phyloP scores from a whole-genome alignment of 2,113 vertebrate genomes.

The Ancistrus triradiatus region DNA sequence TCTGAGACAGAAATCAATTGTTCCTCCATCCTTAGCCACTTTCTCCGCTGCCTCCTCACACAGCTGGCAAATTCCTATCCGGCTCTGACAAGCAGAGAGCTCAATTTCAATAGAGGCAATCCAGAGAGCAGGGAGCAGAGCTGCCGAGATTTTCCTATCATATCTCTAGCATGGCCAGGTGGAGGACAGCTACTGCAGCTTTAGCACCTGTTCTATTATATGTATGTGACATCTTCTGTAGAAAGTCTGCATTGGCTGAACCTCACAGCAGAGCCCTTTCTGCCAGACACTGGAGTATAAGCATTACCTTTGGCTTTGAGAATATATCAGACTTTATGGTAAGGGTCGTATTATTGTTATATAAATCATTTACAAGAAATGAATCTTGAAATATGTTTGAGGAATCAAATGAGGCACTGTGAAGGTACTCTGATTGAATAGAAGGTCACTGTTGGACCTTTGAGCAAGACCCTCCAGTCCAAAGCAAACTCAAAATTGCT shows the following conservation, averaged over 20 bases:
- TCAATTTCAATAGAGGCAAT: conserved; percentile 43
- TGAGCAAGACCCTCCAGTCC: no score
- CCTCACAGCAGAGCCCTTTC: not conserved
- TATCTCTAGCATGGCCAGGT: conserved; percentile 7
- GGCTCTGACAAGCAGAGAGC: conserved; percentile 34
- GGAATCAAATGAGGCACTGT: no score
- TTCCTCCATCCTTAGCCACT: not conserved
- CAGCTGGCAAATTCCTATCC: conserved; percentile 38
- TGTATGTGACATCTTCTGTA: conserved; percentile 24
- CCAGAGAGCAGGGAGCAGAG: conserved; percentile 30
- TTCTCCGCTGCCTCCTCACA: not conserved
- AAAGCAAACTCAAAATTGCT: no score
- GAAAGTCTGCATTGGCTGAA: conserved; percentile 20
- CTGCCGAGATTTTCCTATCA: conserved; percentile 41
- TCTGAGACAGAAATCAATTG: conserved; percentile 18
- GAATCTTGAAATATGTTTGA: no score
- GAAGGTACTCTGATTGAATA: no score
- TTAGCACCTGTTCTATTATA: conserved; percentile 21
- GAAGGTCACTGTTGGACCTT: no score
- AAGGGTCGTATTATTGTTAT: no score
- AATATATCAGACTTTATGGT: no score
- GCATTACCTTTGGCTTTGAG: no score
- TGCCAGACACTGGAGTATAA: no score
- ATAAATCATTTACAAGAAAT: no score
- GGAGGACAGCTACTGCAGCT: conserved; percentile 5